Percentiles rank a stretch among this genome's conserved stretches.
These are phyloP conservation scores for Temnopleurus reevesii DNA, from an alignment of 53 echinoderm and acorn worm genomes.

Conservation along the genomic window DNA sequence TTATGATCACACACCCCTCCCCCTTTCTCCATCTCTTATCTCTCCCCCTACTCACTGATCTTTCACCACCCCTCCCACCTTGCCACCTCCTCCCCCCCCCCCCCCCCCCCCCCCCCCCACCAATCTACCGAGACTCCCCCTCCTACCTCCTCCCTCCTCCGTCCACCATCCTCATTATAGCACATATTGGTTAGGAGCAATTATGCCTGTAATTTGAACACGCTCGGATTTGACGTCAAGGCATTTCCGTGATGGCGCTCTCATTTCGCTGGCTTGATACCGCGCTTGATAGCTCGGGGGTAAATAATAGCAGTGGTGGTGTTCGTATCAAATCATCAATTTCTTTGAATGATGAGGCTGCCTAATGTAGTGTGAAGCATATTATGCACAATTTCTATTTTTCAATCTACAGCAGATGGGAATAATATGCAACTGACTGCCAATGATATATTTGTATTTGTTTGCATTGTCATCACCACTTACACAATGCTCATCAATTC, in stretches of 20 bases:
- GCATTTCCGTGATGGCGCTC: conserved; percentile 41
- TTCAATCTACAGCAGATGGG: no score
- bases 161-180: conserved; percentile 19
- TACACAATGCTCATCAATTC: no score
- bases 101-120: not conserved
- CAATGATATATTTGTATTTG: no score
- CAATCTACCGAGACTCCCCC: not conserved
- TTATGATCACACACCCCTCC: not conserved
- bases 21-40: no score
- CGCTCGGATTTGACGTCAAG: conserved; percentile 55
- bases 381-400: not conserved
- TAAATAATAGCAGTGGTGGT: conserved; percentile 29
- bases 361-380: not conserved
- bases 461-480: no score
- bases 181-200: conserved; percentile 37
- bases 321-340: conserved; percentile 38
- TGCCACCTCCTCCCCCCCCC: not conserved
- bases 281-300: conserved; percentile 34
- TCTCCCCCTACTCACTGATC: not conserved
- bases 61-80: not conserved
- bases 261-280: conserved; percentile 22
- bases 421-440: no score
- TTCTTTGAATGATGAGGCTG: conserved; percentile 24
- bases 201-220: conserved; percentile 58
- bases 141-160: not conserved